A percentile compares a stretch with the other conserved stretches of the same genome.
Evolutionary conservation across 2,888 invertebrate genomes (phyloP).

Genomic region (Hylaea fasciaria): DNA sequence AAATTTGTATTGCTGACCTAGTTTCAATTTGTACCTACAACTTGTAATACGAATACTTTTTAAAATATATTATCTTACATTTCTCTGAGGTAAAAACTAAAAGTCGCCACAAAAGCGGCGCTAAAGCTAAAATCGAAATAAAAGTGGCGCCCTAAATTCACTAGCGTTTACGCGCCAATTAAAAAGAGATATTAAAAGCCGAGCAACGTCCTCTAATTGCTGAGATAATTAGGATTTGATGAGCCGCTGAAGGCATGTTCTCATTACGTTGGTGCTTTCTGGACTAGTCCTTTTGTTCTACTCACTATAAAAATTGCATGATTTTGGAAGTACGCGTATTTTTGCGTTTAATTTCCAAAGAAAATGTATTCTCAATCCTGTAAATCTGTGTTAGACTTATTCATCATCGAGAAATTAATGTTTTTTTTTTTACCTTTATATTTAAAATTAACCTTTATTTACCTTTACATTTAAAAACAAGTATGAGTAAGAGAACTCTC

Average conservation of each 20-base stretch:
- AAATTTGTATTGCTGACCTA: not conserved
- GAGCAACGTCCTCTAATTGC: not conserved
- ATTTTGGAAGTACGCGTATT: too few species aligned
- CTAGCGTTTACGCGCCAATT: slow-evolving; percentile 5
- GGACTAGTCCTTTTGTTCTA: not conserved
- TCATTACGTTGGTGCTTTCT: not conserved
- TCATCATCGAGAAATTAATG: too few species aligned
- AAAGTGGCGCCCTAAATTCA: not conserved
- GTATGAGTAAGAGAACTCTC: too few species aligned
- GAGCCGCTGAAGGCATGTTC: slow-evolving; percentile 1
- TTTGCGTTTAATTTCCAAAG: too few species aligned
- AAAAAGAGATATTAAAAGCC: not conserved
- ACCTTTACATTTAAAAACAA: too few species aligned
- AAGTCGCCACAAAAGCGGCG: slow-evolving; percentile 5
- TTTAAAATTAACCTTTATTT: too few species aligned
- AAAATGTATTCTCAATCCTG: too few species aligned
- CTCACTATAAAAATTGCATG: too few species aligned
- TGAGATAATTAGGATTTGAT: not conserved
- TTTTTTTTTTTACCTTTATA: too few species aligned
- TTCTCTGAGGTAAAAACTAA: too few species aligned
- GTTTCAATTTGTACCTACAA: not conserved
- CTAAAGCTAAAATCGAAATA: not conserved
- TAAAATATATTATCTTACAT: not conserved
- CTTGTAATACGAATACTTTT: not conserved
- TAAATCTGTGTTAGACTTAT: too few species aligned